Conservation (phyloP, 2,797 vertebrate species). For the Babyrousa celebensis region DNA sequence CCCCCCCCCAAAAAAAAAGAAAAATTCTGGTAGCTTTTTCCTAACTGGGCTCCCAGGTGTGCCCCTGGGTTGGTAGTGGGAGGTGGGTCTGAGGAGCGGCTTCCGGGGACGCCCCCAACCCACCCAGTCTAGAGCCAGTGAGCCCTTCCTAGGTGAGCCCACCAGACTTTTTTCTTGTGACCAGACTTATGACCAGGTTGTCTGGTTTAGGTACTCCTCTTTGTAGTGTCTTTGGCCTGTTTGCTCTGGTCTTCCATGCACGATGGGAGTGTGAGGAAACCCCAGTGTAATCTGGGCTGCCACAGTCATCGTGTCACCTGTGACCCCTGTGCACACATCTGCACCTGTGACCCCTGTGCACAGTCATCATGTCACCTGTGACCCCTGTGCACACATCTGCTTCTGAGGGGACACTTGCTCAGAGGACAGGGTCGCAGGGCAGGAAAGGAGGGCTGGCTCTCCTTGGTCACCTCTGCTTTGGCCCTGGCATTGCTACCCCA, state of each 20-base stretch:
- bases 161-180: not conserved
- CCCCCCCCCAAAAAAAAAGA: too few species aligned
- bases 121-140: too few species aligned
- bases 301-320: accelerated
- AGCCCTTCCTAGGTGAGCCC: not conserved
- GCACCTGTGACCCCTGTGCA: too few species aligned
- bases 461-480: not conserved
- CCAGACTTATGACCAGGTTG: not conserved
- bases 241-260: not conserved
- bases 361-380: not conserved
- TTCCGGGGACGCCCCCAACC: not conserved
- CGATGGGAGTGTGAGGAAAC: accelerated
- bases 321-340: not conserved
- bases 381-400: not conserved
- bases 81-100: not conserved
- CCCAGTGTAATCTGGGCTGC: not conserved
- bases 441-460: not conserved
- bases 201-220: not conserved
- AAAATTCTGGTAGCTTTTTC: not conserved
- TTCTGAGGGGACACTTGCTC: not conserved
- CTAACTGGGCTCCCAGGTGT: not conserved
- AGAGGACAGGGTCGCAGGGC: not conserved
- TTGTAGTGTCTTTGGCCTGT: too few species aligned
- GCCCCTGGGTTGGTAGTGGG: not conserved
- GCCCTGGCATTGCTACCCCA: not conserved